phyloP scores from a whole-genome alignment of 2,113 vertebrate genomes.

The Hydropotes inermis region DNA sequence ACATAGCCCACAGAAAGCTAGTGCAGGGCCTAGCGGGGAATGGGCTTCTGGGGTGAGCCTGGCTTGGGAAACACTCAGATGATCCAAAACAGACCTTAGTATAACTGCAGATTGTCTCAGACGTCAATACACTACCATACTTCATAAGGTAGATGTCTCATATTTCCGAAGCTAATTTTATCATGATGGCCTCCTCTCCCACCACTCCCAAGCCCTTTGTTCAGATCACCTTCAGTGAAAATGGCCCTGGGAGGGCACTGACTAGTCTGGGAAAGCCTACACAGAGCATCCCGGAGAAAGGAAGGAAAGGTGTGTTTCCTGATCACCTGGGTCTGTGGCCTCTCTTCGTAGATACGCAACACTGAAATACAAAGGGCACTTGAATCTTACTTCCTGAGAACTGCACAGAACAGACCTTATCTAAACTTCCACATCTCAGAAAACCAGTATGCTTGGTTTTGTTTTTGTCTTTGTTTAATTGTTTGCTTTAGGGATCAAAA shows the following conservation, averaged over 20 bases:
- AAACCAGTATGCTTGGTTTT: background rate
- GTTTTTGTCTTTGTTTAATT: background rate
- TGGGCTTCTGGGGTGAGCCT: background rate
- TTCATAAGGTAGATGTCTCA: background rate
- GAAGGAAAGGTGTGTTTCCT: constrained; percentile 5
- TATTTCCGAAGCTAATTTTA: background rate
- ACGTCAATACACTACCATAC: background rate
- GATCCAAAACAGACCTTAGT: background rate
- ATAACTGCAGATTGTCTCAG: background rate
- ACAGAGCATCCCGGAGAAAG: background rate
- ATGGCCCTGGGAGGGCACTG: background rate
- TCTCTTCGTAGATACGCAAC: background rate
- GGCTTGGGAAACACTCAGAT: background rate
- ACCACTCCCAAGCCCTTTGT: background rate
- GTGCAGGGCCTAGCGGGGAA: background rate
- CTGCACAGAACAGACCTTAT: background rate
- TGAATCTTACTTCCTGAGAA: background rate
- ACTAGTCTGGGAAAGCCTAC: background rate
- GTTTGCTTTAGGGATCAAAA: background rate
- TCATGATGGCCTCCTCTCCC: background rate
- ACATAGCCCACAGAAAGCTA: background rate
- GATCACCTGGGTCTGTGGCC: background rate
- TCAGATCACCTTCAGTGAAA: background rate
- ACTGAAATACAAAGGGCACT: background rate
- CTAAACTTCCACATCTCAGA: background rate